A percentile compares a stretch with the other conserved stretches of the same genome.
Evolutionary conservation across 2,888 invertebrate species (phyloP).

Genomic region (Agrotis ipsilon): DNA sequence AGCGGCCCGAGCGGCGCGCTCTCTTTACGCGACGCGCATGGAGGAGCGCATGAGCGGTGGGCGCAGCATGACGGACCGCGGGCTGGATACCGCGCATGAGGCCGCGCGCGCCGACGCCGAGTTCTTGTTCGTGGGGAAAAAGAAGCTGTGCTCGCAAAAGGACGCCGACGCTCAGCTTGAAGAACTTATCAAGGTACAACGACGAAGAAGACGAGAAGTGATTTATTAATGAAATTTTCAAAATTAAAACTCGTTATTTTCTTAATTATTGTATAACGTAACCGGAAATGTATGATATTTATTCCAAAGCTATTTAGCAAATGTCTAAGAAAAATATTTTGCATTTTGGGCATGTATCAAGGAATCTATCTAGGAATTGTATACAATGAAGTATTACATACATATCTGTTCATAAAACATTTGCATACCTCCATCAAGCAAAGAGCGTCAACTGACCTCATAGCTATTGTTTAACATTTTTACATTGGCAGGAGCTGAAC

Average conservation of each 20-base stretch:
- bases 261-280: too few relatives aligned
- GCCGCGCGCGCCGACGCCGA: constrained; percentile 36
- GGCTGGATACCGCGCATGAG: constrained; percentile 5
- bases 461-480: neutral
- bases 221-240: too few relatives aligned
- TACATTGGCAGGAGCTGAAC: constrained; percentile 66
- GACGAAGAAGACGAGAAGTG: too few relatives aligned
- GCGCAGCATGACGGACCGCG: constrained; percentile 9
- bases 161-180: constrained; percentile 34
- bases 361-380: too few relatives aligned
- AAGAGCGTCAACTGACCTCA: neutral
- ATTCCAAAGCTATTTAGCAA: too few relatives aligned
- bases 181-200: constrained; percentile 39
- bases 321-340: too few relatives aligned
- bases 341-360: too few relatives aligned
- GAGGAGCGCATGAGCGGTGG: constrained; percentile 60
- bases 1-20: constrained; percentile 56
- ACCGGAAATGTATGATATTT: neutral
- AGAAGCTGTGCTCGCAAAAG: constrained; percentile 51
- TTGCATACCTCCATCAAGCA: too few relatives aligned
- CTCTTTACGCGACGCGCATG: constrained; percentile 60
- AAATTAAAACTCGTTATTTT: too few relatives aligned
- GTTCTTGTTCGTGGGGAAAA: constrained; percentile 60
- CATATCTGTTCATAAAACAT: too few relatives aligned
- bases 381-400: too few relatives aligned